Evolutionary conservation across 35 echinoderm and acorn worm species (phyloP), one percentile per base, ranked within the genome.

Genomic region (Nesometra sesokonis): DNA sequence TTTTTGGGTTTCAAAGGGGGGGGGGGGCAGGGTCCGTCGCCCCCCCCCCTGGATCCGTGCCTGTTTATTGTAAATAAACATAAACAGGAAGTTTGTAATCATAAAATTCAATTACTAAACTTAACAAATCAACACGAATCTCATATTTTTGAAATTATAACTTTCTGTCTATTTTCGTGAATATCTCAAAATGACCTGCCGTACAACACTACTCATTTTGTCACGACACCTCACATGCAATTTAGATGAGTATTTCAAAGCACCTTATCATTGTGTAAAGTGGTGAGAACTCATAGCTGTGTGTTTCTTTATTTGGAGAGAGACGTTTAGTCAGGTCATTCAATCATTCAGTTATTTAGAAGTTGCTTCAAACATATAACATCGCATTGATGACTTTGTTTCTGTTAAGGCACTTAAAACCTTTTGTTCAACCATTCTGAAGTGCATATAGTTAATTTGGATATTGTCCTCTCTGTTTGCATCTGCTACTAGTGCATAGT

Each of bases 391-490:
- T 8, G 86, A 92, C 76, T 87, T 77, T 7, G 90, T 92, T 43
- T 87, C 52, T 19, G 86, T 92, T 35, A 92, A 47, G 30, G 86
- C 86, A 84, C 84, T 43, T 15, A 43, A 4, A 15, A 43, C 39
- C 39, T 43, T 92, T 39, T 92, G 90, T 30, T 92, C 90, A 5
- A 92, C 90, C 80, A 92, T 88, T 34, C 80, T 92, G 43, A 88
- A 57, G n/a, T 87, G 86, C 11, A 88, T 37, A 76, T 88, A 91
- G 0, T 35, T 87, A 35, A 92, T 81, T 83, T 84, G 47, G 13
- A 92, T 15, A 23, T 92, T 35, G 5, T 23, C 76, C 36, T 78
- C 77, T 84, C 36, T 92, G 47, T 83, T 83, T 31, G 52, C 19
- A 33, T 83, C 84, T 32, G 23, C 80, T 83, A 79, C 90, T 34